phyloP scores from a whole-genome alignment of 2,888 invertebrate species.

The Steinernema scapterisci region DNA sequence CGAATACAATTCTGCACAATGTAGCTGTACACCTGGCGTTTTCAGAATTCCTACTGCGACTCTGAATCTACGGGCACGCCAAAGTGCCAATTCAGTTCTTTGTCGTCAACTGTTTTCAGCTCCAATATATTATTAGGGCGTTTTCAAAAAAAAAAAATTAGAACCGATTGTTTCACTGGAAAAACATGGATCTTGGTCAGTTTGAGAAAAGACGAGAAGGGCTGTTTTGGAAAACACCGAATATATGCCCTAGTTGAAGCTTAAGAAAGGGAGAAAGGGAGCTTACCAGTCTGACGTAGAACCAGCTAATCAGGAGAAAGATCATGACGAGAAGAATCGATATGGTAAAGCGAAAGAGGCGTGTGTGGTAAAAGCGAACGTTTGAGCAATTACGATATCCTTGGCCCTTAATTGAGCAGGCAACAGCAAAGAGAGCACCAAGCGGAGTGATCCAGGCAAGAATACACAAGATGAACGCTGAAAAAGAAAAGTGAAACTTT shows the following conservation, averaged over 20 bases:
- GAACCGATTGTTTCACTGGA: background rate
- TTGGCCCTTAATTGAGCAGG: conserved; percentile 39
- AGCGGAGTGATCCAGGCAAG: conserved; percentile 43
- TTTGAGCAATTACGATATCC: conserved; percentile 47
- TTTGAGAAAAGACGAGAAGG: too few species aligned
- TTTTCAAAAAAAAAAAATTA: background rate
- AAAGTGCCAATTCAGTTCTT: background rate
- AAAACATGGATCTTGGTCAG: too few species aligned
- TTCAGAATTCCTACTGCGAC: too few species aligned
- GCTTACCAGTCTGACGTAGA: conserved; percentile 45
- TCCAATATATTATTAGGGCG: background rate
- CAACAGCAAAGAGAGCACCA: conserved; percentile 38
- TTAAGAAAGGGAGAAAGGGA: too few species aligned
- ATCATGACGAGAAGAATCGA: conserved; percentile 46
- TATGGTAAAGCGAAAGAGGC: conserved; percentile 43
- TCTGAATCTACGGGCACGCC: too few species aligned
- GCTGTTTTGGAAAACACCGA: too few species aligned
- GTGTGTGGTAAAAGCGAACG: conserved; percentile 46
- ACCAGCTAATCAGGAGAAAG: conserved; percentile 48
- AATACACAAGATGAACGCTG: conserved; percentile 37
- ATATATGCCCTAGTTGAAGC: too few species aligned
- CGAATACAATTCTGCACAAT: too few species aligned
- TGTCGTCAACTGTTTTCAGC: background rate
- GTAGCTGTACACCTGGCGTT: too few species aligned
- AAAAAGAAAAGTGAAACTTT: background rate